These are phyloP conservation scores for Proales similis DNA, from an alignment of 1,140 invertebrate genomes.

Conservation along the genomic window DNA sequence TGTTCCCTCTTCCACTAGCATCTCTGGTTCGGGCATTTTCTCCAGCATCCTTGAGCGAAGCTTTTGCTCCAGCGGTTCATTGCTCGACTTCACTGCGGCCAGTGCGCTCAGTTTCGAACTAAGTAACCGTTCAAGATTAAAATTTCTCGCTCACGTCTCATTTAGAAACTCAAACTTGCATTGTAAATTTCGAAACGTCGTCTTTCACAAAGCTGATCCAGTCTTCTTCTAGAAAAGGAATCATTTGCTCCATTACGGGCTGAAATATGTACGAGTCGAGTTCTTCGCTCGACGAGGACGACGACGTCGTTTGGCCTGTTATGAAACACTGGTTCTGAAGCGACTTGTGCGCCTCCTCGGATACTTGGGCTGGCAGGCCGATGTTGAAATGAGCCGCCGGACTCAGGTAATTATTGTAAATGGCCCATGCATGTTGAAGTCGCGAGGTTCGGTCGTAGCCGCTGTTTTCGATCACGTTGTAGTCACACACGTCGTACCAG, in stretches of 20 bases:
- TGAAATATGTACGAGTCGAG: constrained; percentile 23
- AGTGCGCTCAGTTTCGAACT: too few species aligned
- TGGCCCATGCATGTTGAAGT: constrained; percentile 49
- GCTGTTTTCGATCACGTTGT: neutral
- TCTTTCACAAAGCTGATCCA: constrained; percentile 51
- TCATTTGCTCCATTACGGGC: constrained; percentile 40
- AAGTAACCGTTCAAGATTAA: neutral
- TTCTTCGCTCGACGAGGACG: neutral
- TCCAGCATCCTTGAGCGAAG: neutral
- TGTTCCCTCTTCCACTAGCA: constrained; percentile 2
- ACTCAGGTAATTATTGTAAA: constrained; percentile 48
- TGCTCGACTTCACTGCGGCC: neutral
- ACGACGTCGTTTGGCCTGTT: too few species aligned
- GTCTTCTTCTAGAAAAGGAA: constrained; percentile 44
- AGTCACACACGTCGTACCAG: constrained; percentile 37
- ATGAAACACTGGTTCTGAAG: constrained; percentile 12
- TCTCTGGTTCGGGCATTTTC: neutral
- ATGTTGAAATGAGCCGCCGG: constrained; percentile 24
- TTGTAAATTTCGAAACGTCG: constrained; percentile 47
- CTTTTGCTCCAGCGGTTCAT: neutral
- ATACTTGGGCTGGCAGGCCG: neutral
- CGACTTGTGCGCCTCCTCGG: constrained; percentile 7
- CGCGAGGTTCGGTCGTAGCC: constrained; percentile 45
- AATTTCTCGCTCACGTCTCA: neutral
- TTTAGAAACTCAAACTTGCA: neutral